These are phyloP conservation scores for Trypoxylus dichotomus DNA, from an alignment of 1,140 invertebrate species.

Conservation along the genomic window DNA sequence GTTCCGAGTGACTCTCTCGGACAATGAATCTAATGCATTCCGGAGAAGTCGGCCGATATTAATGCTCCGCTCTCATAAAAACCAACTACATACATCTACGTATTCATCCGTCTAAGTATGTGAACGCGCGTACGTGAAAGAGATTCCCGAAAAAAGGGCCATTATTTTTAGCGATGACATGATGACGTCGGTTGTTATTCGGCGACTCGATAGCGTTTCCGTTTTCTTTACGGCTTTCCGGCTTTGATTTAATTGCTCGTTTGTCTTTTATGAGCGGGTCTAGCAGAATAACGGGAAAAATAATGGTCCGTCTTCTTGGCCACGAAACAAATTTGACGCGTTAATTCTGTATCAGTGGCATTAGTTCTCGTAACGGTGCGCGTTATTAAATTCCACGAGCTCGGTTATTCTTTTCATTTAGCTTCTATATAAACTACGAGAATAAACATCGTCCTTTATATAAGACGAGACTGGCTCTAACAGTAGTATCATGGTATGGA, in stretches of 20 bases:
- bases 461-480: no score
- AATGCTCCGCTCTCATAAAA: slow-evolving; percentile 22
- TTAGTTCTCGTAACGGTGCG: not conserved
- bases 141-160: not conserved
- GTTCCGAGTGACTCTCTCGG: not conserved
- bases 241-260: slow-evolving; percentile 23
- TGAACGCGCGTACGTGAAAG: not conserved
- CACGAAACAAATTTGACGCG: slow-evolving; percentile 27
- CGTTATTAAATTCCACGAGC: not conserved
- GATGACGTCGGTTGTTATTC: slow-evolving; percentile 22
- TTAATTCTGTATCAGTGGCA: not conserved
- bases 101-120: not conserved
- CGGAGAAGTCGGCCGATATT: not conserved
- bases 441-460: no score
- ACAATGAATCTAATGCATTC: slow-evolving; percentile 24
- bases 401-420: not conserved
- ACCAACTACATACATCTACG: not conserved
- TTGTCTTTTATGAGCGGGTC: slow-evolving; percentile 15
- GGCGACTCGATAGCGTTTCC: slow-evolving; percentile 12
- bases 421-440: no score
- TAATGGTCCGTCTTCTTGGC: slow-evolving; percentile 33
- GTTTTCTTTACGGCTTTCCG: slow-evolving; percentile 20
- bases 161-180: slow-evolving; percentile 21
- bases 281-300: slow-evolving; percentile 11
- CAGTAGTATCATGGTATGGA: no score